Conservation (phyloP, 2,797 vertebrate genomes). For the Chelon auratus region DNA sequence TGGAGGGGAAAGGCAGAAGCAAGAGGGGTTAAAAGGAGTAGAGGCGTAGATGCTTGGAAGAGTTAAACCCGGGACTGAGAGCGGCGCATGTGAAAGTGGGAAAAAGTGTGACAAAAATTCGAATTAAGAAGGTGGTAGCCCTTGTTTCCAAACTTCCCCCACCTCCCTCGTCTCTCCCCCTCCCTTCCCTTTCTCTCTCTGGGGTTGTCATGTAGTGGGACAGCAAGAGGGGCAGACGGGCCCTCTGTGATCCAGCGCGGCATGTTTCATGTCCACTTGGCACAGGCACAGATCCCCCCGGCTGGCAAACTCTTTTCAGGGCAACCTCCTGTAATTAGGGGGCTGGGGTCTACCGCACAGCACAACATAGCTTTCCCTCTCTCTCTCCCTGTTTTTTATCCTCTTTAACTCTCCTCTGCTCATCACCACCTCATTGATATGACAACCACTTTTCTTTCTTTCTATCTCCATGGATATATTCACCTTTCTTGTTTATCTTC, state of each 20-base stretch:
- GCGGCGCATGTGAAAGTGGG: constrained; percentile 31
- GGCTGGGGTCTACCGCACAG: constrained; percentile 82
- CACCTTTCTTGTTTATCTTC: constrained; percentile 10
- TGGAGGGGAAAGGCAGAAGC: constrained; percentile 25
- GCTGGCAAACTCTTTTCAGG: constrained; percentile 87
- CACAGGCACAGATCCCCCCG: constrained; percentile 83
- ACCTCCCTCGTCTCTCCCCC: constrained; percentile 14
- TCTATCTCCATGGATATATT: constrained; percentile 29
- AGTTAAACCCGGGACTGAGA: constrained; percentile 32
- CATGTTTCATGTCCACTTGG: constrained; percentile 87
- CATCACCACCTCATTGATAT: constrained; percentile 28
- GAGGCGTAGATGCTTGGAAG: constrained; percentile 25
- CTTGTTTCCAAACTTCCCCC: constrained; percentile 55
- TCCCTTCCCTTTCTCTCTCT: constrained; percentile 55
- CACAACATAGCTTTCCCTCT: constrained; percentile 67
- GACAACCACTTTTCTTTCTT: constrained; percentile 44
- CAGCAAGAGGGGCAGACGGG: constrained; percentile 80
- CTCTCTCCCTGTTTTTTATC: constrained; percentile 17
- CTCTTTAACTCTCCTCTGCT: constrained; percentile 42
- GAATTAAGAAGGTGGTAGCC: constrained; percentile 62
- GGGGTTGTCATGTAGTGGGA: constrained; percentile 80
- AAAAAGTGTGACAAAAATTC: constrained; percentile 50
- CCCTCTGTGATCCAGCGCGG: constrained; percentile 84
- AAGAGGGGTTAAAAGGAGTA: constrained; percentile 20
- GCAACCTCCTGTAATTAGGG: constrained; percentile 87